phyloP scores from a whole-genome alignment of 2,113 vertebrate species.

The Gallinago paraguaiae region DNA sequence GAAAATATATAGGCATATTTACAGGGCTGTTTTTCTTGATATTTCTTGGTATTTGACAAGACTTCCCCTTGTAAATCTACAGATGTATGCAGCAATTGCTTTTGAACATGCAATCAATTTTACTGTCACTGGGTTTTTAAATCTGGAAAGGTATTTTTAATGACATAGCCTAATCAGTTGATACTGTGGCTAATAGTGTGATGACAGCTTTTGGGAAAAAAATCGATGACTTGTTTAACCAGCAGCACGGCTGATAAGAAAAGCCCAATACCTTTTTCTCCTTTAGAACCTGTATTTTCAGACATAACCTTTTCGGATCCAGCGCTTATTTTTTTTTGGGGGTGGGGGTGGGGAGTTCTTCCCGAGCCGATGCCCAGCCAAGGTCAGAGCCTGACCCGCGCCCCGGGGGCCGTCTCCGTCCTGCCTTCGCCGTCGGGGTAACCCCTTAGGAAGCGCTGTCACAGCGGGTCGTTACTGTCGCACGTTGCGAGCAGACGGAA shows the following conservation, averaged over 20 bases:
- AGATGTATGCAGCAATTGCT: constrained; percentile 4
- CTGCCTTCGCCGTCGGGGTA: background rate
- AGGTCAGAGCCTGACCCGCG: background rate
- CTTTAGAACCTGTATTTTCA: background rate
- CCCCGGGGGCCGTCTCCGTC: background rate
- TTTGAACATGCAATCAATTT: constrained; percentile 39
- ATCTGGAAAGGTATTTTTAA: constrained; percentile 62
- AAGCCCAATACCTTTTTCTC: background rate
- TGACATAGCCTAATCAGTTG: constrained; percentile 65
- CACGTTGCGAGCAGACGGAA: constrained; percentile 4
- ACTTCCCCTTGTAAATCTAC: background rate
- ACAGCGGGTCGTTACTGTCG: background rate
- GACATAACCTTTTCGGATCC: background rate
- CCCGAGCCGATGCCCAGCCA: background rate
- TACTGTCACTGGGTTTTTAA: constrained; percentile 59
- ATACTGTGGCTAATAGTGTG: constrained; percentile 37
- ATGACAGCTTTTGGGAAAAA: constrained; percentile 26
- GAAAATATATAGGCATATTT: background rate
- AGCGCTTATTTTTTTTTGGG: background rate
- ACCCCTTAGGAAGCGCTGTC: background rate
- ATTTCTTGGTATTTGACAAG: background rate
- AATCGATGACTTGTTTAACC: background rate
- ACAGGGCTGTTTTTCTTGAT: background rate
- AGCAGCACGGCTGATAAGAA: background rate
- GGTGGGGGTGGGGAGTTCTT: background rate